Evolutionary conservation across 2,888 invertebrate genomes (phyloP).

Genomic region (Cheilosia grossa): DNA sequence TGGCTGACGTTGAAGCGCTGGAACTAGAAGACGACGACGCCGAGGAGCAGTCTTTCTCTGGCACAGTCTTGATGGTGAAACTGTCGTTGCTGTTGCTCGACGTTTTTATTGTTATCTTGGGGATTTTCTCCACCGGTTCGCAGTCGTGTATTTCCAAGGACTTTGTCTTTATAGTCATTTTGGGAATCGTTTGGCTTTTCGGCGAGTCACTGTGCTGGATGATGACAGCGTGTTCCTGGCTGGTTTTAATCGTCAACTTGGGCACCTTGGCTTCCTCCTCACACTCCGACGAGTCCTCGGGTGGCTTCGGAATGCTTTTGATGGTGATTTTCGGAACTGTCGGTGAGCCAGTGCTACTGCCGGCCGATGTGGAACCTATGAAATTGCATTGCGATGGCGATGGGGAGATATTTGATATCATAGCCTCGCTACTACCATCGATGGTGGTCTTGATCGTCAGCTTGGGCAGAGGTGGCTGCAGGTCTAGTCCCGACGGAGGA

Average conservation of each 20-base stretch:
- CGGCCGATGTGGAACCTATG: constrained; percentile 72
- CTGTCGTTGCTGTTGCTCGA: constrained; percentile 73
- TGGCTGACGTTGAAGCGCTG: constrained; percentile 13
- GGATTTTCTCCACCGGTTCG: constrained; percentile 80
- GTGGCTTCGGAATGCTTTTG: constrained; percentile 83
- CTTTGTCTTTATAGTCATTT: constrained; percentile 82
- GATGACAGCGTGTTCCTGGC: constrained; percentile 83
- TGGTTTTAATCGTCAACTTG: constrained; percentile 84
- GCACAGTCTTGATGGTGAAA: constrained; percentile 61
- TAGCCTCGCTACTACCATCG: constrained; percentile 80
- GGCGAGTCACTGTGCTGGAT: constrained; percentile 80
- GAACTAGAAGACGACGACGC: constrained; percentile 16
- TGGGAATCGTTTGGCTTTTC: constrained; percentile 81
- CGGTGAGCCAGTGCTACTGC: constrained; percentile 73
- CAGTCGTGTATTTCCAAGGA: constrained; percentile 78
- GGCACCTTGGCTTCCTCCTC: constrained; percentile 78
- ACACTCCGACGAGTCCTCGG: constrained; percentile 49
- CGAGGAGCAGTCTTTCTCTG: constrained; percentile 45
- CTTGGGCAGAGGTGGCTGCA: constrained; percentile 84
- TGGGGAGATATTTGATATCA: constrained; percentile 80
- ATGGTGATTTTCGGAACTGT: constrained; percentile 86
- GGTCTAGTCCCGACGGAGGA: constrained; percentile 57
- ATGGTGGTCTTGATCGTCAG: constrained; percentile 85
- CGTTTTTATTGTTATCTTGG: constrained; percentile 83
- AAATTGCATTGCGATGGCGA: constrained; percentile 74